Evolutionary conservation across 1,140 invertebrate species (phyloP).

Genomic region (Vanessa atalanta): DNA sequence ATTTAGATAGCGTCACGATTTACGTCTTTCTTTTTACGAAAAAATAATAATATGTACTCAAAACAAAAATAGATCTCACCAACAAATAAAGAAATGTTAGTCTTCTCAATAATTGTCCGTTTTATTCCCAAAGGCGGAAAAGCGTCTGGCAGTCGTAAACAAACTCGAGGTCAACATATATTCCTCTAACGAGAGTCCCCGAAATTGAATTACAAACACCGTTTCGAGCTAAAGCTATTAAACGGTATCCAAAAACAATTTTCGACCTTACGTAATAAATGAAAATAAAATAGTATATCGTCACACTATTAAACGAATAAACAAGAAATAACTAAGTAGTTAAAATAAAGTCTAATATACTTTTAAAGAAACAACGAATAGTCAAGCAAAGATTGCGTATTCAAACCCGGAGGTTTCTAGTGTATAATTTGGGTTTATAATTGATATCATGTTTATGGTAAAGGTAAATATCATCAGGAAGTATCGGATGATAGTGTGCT

Average conservation of each 20-base stretch:
- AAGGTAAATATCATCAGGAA: too few relatives aligned
- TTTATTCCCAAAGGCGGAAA: slow-evolving; percentile 10
- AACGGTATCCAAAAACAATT: background rate
- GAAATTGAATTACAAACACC: slow-evolving; percentile 11
- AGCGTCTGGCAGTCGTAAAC: slow-evolving; percentile 1
- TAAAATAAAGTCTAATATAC: too few relatives aligned
- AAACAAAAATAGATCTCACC: background rate
- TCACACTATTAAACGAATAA: background rate
- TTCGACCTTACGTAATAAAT: background rate
- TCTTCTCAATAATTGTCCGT: background rate
- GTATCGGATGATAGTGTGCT: too few relatives aligned
- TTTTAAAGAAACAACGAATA: too few relatives aligned
- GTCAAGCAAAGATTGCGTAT: too few relatives aligned
- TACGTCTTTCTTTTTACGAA: too few relatives aligned
- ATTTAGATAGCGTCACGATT: too few relatives aligned
- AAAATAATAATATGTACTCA: background rate
- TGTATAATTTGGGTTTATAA: background rate
- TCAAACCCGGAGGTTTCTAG: background rate
- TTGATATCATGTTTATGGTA: background rate
- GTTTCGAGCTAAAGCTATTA: background rate
- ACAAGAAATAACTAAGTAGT: too few relatives aligned
- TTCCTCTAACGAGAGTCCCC: slow-evolving; percentile 9
- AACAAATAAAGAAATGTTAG: background rate
- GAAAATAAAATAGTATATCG: background rate
- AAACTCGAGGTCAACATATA: slow-evolving; percentile 15